A percentile compares a stretch with the other conserved stretches of the same genome.
These are phyloP conservation scores for Tamias sibiricus DNA, from an alignment of 2,113 vertebrate genomes.

Conservation along the genomic window DNA sequence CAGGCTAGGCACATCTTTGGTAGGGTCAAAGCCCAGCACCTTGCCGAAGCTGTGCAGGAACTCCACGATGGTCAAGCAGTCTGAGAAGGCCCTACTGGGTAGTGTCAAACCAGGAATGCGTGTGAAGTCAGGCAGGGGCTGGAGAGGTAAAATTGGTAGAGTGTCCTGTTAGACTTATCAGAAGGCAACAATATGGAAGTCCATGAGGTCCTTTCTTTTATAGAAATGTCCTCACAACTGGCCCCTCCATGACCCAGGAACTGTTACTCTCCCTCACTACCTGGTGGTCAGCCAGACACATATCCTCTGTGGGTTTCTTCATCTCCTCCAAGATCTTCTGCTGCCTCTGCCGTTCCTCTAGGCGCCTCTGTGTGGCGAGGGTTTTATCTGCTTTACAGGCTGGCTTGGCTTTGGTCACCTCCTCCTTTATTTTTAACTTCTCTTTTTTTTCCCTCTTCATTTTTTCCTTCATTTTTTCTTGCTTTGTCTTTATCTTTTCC, in stretches of 20 bases:
- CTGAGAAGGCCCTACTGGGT: conserved; percentile 92
- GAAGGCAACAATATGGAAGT: neutral
- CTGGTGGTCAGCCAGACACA: conserved; percentile 97
- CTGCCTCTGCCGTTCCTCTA: conserved; percentile 94
- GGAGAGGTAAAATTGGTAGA: neutral
- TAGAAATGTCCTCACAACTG: neutral
- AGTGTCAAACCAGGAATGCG: conserved; percentile 93
- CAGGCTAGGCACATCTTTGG: conserved; percentile 94
- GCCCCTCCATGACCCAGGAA: neutral
- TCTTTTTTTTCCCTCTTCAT: conserved; percentile 87
- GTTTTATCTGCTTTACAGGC: conserved; percentile 88
- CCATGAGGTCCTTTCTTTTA: neutral
- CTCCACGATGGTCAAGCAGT: conserved; percentile 94
- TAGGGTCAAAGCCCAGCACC: conserved; percentile 92
- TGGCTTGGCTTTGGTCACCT: conserved; percentile 78
- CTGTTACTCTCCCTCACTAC: conserved; percentile 79
- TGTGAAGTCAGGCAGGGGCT: conserved; percentile 93
- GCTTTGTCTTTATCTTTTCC: conserved; percentile 78
- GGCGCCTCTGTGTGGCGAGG: conserved; percentile 89
- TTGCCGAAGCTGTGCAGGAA: conserved; percentile 96
- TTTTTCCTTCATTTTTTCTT: conserved; percentile 87
- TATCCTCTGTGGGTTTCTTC: conserved; percentile 97
- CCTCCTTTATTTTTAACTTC: conserved; percentile 89
- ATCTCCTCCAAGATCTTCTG: conserved; percentile 96
- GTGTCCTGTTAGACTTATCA: neutral